phyloP scores from a whole-genome alignment of 2,113 vertebrate genomes.

The Pedionomus torquatus region DNA sequence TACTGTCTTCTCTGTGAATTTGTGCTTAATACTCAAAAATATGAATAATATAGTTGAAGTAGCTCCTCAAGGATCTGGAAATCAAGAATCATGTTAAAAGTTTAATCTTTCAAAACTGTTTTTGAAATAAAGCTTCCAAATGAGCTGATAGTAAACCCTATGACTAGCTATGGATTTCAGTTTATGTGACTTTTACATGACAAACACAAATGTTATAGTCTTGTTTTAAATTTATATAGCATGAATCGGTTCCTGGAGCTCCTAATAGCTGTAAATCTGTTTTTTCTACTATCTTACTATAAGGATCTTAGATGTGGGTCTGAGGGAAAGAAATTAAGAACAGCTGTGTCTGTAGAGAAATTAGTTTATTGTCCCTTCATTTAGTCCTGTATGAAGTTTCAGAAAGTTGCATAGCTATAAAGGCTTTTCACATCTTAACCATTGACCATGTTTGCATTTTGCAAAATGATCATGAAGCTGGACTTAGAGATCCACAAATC shows the following conservation, averaged over 20 bases:
- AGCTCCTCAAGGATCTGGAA: background rate
- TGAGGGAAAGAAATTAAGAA: too few species aligned
- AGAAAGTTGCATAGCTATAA: background rate
- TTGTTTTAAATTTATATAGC: background rate
- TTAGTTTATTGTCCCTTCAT: background rate
- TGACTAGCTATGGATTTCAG: background rate
- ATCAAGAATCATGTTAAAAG: background rate
- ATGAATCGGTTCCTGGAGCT: background rate
- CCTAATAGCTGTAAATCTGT: background rate
- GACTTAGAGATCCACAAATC: background rate
- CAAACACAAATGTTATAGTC: background rate
- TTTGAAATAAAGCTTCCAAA: background rate
- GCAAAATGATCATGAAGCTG: background rate
- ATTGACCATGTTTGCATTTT: background rate
- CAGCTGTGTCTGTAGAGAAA: background rate
- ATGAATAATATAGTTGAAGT: background rate
- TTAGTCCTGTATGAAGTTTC: background rate
- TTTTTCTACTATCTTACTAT: background rate
- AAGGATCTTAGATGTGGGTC: background rate
- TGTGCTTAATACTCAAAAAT: background rate
- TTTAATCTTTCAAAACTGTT: background rate
- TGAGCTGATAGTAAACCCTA: background rate
- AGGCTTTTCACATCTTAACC: background rate
- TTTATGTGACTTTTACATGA: background rate
- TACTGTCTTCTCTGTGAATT: background rate